A percentile compares a stretch with the other conserved stretches of the same genome.
Evolutionary conservation across 2,113 vertebrate genomes (phyloP).

Genomic region (Urocolius indicus): DNA sequence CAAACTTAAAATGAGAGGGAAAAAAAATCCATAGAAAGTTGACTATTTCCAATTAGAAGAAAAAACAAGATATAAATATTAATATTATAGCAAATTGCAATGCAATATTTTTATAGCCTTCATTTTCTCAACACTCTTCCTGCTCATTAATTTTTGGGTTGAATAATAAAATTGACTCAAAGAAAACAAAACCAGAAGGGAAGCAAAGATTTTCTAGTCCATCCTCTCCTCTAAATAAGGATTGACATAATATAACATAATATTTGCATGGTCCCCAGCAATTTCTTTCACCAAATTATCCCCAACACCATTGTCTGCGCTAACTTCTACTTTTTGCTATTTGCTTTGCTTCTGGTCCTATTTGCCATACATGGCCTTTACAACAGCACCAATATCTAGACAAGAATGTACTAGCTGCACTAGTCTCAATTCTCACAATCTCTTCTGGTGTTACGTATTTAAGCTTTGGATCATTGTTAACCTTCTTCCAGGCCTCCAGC

Average conservation of each 20-base stretch:
- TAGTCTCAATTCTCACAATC: neutral
- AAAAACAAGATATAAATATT: neutral
- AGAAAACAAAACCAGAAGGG: neutral
- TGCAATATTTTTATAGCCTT: neutral
- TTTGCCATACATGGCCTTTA: neutral
- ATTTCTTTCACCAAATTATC: neutral
- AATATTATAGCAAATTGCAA: neutral
- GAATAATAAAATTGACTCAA: neutral
- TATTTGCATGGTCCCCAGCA: rapidly evolving
- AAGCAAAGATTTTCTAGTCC: neutral
- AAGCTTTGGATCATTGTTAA: neutral
- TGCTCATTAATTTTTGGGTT: neutral
- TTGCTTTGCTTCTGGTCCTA: neutral
- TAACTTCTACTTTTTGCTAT: neutral
- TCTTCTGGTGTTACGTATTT: rapidly evolving
- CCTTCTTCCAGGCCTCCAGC: neutral
- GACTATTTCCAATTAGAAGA: neutral
- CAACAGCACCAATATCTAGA: neutral
- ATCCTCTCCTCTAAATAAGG: neutral
- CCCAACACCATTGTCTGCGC: neutral
- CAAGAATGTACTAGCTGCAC: neutral
- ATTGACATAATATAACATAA: neutral
- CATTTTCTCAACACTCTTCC: neutral
- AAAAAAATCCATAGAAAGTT: neutral
- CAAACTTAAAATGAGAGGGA: neutral